Percentiles rank a stretch among this genome's conserved stretches.
Evolutionary conservation across 1,140 invertebrate species (phyloP).

Genomic region (Achatina immaculata): DNA sequence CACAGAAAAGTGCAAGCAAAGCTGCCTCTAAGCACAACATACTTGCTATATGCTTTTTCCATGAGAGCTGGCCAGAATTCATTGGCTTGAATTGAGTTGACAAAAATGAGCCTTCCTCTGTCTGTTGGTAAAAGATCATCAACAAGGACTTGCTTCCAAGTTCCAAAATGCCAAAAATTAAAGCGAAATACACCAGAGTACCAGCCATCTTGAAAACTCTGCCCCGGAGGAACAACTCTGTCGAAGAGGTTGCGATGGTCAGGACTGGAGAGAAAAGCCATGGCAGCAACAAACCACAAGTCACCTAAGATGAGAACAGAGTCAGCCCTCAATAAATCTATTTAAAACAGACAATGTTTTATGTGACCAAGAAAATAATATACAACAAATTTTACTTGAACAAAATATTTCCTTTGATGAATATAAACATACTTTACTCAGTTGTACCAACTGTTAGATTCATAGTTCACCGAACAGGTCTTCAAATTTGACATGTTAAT

Average conservation of each 20-base stretch:
- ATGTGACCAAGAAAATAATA: too few species aligned
- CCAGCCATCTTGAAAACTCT: conserved; percentile 76
- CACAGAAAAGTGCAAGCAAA: too few species aligned
- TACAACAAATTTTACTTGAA: not conserved
- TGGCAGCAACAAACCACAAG: conserved; percentile 79
- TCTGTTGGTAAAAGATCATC: conserved; percentile 81
- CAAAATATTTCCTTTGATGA: not conserved
- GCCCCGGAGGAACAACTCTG: conserved; percentile 79
- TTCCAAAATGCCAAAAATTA: conserved; percentile 84
- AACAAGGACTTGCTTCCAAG: conserved; percentile 83
- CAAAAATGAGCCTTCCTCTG: conserved; percentile 78
- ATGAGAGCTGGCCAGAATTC: conserved; percentile 86
- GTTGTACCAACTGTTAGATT: too few species aligned
- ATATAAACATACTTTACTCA: conserved; percentile 19
- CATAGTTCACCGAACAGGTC: too few species aligned
- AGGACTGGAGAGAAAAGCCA: conserved; percentile 76
- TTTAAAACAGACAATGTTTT: not conserved
- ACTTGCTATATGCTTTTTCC: conserved; percentile 87
- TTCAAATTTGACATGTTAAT: too few species aligned
- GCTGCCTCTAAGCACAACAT: not conserved
- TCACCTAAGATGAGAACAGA: conserved; percentile 71
- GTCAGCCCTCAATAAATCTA: not conserved
- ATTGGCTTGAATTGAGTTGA: conserved; percentile 78
- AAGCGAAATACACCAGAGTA: conserved; percentile 76
- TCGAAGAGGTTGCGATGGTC: conserved; percentile 79